A percentile compares a stretch with the other conserved stretches of the same genome.
Conservation (phyloP, 2,797 vertebrate species). For the Rousettus madagascariensis region DNA sequence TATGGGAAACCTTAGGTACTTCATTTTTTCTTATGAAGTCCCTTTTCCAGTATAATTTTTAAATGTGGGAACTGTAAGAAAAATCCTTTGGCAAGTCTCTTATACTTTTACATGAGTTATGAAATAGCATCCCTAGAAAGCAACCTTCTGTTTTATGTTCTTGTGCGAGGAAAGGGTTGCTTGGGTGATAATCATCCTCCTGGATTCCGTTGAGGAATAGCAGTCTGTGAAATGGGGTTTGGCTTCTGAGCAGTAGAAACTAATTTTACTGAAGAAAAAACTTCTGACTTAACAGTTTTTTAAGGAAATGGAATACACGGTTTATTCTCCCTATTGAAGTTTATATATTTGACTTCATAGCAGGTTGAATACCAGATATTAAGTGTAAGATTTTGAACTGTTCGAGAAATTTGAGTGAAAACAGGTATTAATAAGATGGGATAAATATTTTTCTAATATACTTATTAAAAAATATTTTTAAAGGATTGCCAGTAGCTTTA, state of each 20-base stretch:
- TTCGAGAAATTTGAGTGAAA: conserved; percentile 5
- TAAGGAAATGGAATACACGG: not conserved
- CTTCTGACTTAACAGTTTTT: not conserved
- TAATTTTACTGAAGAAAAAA: conserved; percentile 4
- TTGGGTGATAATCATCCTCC: not conserved
- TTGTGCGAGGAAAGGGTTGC: not conserved
- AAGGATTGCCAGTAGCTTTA: not conserved
- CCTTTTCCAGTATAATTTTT: conserved; percentile 1
- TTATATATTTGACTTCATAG: not conserved
- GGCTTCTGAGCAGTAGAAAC: not conserved
- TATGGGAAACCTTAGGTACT: not conserved
- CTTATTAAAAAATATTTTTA: conserved; percentile 7
- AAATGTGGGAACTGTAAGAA: not conserved
- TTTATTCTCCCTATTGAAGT: not conserved
- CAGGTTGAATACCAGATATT: not conserved
- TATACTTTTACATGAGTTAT: not conserved
- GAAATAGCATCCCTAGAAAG: not conserved
- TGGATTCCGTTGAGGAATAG: not conserved
- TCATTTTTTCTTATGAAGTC: not conserved
- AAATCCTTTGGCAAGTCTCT: not conserved
- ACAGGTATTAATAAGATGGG: not conserved
- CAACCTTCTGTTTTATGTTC: not conserved
- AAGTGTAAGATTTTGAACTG: not conserved
- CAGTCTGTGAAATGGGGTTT: not conserved
- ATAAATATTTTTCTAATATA: not conserved